These are phyloP conservation scores for Meloidogyne floridensis DNA, from an alignment of 1,140 invertebrate genomes.

Conservation along the genomic window DNA sequence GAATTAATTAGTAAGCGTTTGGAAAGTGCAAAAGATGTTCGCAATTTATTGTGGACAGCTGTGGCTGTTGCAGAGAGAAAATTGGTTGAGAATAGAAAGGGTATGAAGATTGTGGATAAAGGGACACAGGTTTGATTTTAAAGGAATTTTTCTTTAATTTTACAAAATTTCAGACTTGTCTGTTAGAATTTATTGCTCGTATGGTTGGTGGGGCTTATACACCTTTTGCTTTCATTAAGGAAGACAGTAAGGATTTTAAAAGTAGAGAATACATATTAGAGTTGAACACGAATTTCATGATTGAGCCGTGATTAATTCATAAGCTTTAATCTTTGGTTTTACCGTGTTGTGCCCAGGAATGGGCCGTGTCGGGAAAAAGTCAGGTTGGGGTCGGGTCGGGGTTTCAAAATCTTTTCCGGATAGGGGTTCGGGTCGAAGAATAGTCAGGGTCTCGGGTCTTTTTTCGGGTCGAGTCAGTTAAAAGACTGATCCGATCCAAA, in stretches of 20 bases:
- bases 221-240: neutral
- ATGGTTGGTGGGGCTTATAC: neutral
- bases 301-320: too few relatives aligned
- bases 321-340: too few relatives aligned
- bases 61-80: neutral
- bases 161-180: neutral
- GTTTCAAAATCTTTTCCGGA: too few relatives aligned
- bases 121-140: neutral
- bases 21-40: neutral
- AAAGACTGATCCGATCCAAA: too few relatives aligned
- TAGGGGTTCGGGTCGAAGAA: too few relatives aligned
- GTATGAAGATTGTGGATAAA: neutral
- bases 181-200: constrained; percentile 6
- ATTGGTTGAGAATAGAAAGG: neutral
- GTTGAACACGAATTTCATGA: too few relatives aligned
- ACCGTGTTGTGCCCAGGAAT: too few relatives aligned
- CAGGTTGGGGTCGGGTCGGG: too few relatives aligned
- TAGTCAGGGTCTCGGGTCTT: too few relatives aligned
- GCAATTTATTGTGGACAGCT: neutral
- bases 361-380: too few relatives aligned
- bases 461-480: too few relatives aligned
- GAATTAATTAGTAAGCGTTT: neutral
- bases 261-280: too few relatives aligned
- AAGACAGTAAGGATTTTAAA: neutral
- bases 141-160: neutral